These are phyloP conservation scores for Agrochola lota DNA, from an alignment of 2,888 invertebrate genomes.

Conservation along the genomic window DNA sequence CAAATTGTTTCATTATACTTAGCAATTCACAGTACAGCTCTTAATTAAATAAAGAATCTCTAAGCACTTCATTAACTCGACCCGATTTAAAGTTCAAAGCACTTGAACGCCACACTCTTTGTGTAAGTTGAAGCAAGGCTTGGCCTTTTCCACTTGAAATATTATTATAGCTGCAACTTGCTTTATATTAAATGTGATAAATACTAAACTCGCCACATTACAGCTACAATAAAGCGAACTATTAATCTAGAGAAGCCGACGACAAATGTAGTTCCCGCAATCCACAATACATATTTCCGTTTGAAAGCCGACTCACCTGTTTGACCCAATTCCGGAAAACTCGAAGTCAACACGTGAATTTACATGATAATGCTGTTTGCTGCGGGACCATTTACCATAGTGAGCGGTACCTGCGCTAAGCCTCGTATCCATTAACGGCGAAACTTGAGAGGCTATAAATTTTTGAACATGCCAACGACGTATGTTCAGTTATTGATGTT, in stretches of 20 bases:
- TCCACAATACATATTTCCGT: constrained; percentile 66
- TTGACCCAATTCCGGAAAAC: constrained; percentile 75
- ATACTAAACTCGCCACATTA: constrained; percentile 28
- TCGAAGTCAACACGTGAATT: constrained; percentile 79
- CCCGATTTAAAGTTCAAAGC: constrained; percentile 39
- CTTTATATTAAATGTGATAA: constrained; percentile 32
- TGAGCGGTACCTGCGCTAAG: constrained; percentile 44
- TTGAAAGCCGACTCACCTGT: constrained; percentile 67
- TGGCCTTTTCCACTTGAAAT: constrained; percentile 9
- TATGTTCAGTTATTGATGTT: constrained; percentile 8
- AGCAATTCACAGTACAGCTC: constrained; percentile 3
- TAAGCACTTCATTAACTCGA: constrained; percentile 46
- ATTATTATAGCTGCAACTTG: constrained; percentile 15
- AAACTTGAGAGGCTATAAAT: constrained; percentile 47
- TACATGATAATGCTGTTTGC: constrained; percentile 84
- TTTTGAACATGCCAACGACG: constrained; percentile 46
- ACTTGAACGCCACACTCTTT: constrained; percentile 9
- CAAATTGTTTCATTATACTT: constrained; percentile 2
- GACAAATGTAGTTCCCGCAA: constrained; percentile 65
- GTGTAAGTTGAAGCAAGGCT: background rate
- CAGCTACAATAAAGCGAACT: constrained; percentile 47
- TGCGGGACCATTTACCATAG: constrained; percentile 75
- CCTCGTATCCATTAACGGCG: constrained; percentile 55
- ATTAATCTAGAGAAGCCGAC: constrained; percentile 56
- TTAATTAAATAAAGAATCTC: constrained; percentile 35